Evolutionary conservation across 2,888 invertebrate species (phyloP).

Genomic region (Apamea monoglypha): DNA sequence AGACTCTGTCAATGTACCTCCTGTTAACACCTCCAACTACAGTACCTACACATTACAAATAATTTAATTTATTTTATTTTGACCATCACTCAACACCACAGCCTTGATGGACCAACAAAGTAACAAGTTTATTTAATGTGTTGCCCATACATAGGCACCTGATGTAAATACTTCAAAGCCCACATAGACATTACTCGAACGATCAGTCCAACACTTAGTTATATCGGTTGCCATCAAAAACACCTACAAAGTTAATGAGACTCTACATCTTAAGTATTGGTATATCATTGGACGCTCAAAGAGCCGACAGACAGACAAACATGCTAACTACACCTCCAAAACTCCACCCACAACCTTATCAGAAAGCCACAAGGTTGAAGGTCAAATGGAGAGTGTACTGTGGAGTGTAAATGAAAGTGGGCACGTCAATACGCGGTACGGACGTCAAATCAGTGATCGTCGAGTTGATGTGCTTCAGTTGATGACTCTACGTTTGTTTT

Average conservation of each 20-base stretch:
- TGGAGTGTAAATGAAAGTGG: slow-evolving; percentile 22
- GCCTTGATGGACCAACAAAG: slow-evolving; percentile 26
- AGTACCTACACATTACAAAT: slow-evolving; percentile 12
- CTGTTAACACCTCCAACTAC: slow-evolving; percentile 4
- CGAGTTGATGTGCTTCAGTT: slow-evolving; percentile 62
- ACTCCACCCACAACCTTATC: slow-evolving; percentile 2
- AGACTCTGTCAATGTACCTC: neutral
- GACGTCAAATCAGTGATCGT: slow-evolving; percentile 69
- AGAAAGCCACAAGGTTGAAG: slow-evolving; percentile 27
- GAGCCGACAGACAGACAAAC: slow-evolving; percentile 63
- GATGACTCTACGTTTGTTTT: slow-evolving; percentile 67
- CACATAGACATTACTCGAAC: slow-evolving; percentile 40
- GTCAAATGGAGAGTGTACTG: slow-evolving; percentile 3
- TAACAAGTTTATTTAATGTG: slow-evolving; percentile 41
- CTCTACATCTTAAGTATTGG: slow-evolving; percentile 69
- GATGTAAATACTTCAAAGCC: slow-evolving; percentile 50
- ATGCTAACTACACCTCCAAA: neutral
- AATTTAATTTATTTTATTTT: slow-evolving; percentile 45
- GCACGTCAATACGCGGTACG: slow-evolving; percentile 61
- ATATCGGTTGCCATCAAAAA: slow-evolving; percentile 61
- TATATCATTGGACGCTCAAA: slow-evolving; percentile 70
- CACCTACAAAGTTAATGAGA: slow-evolving; percentile 72
- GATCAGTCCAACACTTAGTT: slow-evolving; percentile 57
- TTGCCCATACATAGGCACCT: slow-evolving; percentile 51
- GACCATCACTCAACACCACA: slow-evolving; percentile 29